A percentile compares a stretch with the other conserved stretches of the same genome.
Conservation (phyloP, 2,113 vertebrate genomes). For the Calyptomena viridis region DNA sequence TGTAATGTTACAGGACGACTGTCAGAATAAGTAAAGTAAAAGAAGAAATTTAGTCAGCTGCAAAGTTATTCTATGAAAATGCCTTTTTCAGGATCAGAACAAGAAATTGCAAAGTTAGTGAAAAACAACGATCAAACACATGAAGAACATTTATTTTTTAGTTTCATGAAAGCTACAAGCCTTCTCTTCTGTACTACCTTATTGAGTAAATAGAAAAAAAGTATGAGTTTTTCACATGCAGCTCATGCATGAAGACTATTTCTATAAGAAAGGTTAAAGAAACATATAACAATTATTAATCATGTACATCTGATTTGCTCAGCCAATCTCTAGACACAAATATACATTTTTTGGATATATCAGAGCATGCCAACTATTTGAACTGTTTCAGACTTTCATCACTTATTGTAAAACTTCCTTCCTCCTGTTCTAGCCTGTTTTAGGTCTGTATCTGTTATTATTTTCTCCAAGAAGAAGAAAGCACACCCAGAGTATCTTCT, state of each 20-base stretch:
- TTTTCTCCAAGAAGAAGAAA: background rate
- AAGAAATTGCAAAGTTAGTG: background rate
- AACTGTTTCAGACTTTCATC: background rate
- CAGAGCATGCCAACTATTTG: background rate
- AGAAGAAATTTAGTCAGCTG: background rate
- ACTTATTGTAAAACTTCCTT: background rate
- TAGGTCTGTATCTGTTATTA: background rate
- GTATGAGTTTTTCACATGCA: background rate
- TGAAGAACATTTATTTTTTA: background rate
- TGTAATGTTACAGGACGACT: background rate
- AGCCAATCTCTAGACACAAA: background rate
- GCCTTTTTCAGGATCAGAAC: background rate
- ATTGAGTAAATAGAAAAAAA: background rate
- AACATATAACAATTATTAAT: background rate
- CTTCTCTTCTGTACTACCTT: background rate
- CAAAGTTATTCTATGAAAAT: background rate
- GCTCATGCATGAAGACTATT: background rate
- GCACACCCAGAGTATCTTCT: background rate
- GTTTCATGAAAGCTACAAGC: background rate
- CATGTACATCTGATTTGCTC: background rate
- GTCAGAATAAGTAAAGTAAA: background rate
- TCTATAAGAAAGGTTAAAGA: background rate
- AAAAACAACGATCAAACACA: background rate
- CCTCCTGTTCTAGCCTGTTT: background rate
- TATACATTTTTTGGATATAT: background rate